A percentile compares a stretch with the other conserved stretches of the same genome.
Evolutionary conservation across 1,140 invertebrate genomes (phyloP).

Genomic region (Telenomus remus): DNA sequence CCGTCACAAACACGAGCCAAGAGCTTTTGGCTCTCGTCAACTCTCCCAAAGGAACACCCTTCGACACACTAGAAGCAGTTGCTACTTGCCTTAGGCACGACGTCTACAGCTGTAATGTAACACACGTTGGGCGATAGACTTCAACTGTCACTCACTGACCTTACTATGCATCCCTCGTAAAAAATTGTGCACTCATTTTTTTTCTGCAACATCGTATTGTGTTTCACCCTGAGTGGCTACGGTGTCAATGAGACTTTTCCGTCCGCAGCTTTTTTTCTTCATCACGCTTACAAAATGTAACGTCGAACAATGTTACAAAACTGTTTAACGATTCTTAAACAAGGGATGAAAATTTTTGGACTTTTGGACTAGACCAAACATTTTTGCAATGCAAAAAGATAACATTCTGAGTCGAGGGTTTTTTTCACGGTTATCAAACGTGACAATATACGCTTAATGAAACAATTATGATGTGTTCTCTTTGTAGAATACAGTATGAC

Average conservation of each 20-base stretch:
- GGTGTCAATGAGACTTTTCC: conserved; percentile 21
- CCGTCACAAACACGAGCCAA: conserved; percentile 55
- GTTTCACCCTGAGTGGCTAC: conserved; percentile 10
- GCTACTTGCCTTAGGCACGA: conserved; percentile 52
- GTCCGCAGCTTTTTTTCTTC: not conserved
- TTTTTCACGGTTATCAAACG: conserved; percentile 3
- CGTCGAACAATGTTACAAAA: not conserved
- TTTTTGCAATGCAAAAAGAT: too few relatives aligned
- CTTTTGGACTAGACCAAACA: too few relatives aligned
- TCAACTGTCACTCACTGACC: conserved; percentile 56
- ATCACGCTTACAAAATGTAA: not conserved
- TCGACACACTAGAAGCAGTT: conserved; percentile 55
- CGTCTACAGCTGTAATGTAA: conserved; percentile 52
- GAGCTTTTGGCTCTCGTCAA: conserved; percentile 60
- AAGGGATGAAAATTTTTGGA: too few relatives aligned
- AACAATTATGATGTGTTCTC: conserved; percentile 24
- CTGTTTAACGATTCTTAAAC: too few relatives aligned
- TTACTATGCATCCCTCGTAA: conserved; percentile 41
- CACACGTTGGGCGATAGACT: conserved; percentile 54
- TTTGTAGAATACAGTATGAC: conserved; percentile 22
- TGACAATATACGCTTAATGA: not conserved
- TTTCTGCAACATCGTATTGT: conserved; percentile 36
- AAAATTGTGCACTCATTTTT: conserved; percentile 39
- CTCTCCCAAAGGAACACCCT: conserved; percentile 54
- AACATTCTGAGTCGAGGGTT: not conserved